phyloP scores from a whole-genome alignment of 2,888 invertebrate genomes.

The Acleris laterana region DNA sequence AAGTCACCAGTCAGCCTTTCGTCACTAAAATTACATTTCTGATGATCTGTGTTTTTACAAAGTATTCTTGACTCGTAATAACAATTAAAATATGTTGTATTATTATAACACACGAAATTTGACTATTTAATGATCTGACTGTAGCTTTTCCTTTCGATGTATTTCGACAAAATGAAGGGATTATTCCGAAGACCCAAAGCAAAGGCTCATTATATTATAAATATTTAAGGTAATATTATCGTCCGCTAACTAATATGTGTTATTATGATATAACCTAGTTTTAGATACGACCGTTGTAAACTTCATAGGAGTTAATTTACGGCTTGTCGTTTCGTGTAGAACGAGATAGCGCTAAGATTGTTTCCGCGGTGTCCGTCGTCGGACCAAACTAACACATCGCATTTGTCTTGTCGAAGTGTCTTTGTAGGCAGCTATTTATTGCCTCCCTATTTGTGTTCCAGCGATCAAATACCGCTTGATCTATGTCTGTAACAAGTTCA shows the following conservation, averaged over 20 bases:
- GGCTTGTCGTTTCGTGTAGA: slow-evolving; percentile 25
- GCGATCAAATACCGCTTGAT: slow-evolving; percentile 64
- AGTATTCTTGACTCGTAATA: too few species aligned
- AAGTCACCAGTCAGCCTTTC: too few species aligned
- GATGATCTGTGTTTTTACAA: too few species aligned
- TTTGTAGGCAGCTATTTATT: slow-evolving; percentile 65
- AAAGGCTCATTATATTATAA: too few species aligned
- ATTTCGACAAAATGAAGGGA: too few species aligned
- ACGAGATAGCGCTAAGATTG: slow-evolving; percentile 33
- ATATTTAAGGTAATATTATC: background rate
- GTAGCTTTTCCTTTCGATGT: too few species aligned
- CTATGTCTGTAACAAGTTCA: slow-evolving; percentile 64
- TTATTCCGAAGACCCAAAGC: too few species aligned
- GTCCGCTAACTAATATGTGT: background rate
- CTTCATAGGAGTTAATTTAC: slow-evolving; percentile 30
- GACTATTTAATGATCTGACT: too few species aligned
- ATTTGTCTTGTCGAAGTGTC: slow-evolving; percentile 69
- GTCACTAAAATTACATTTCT: too few species aligned
- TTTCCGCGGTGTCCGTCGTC: slow-evolving; percentile 37
- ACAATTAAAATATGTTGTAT: too few species aligned
- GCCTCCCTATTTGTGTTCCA: slow-evolving; percentile 59
- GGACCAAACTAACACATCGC: slow-evolving; percentile 55
- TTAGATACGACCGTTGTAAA: slow-evolving; percentile 21
- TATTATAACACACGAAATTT: too few species aligned
- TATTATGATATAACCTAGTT: slow-evolving; percentile 19